Evolutionary conservation across 2,113 vertebrate species (phyloP).

Genomic region (Diglossa brunneiventris): DNA sequence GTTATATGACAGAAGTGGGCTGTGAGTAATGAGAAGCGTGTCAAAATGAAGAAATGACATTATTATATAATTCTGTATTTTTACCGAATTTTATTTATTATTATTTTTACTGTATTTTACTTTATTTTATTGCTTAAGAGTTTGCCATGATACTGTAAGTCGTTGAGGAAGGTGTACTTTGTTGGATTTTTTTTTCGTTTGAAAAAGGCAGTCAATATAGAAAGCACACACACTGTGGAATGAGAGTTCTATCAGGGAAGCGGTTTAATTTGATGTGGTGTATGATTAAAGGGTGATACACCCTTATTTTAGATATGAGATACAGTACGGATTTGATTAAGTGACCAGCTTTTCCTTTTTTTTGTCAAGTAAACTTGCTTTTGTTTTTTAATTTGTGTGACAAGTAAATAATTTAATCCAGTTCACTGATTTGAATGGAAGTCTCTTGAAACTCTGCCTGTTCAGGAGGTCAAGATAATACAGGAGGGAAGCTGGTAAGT

Average conservation of each 20-base stretch:
- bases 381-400: neutral
- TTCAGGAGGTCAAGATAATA: neutral
- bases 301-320: neutral
- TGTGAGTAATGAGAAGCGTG: neutral
- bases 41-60: neutral
- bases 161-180: neutral
- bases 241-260: accelerated
- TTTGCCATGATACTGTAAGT: neutral
- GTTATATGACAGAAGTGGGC: neutral
- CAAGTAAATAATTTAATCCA: neutral
- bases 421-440: neutral
- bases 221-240: neutral
- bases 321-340: neutral
- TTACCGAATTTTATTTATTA: neutral
- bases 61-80: neutral
- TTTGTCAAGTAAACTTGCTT: neutral
- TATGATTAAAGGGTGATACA: accelerated
- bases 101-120: too few species aligned
- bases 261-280: neutral
- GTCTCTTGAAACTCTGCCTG: neutral
- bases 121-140: neutral
- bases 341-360: neutral
- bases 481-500: neutral
- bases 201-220: neutral
- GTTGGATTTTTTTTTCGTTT: accelerated